These are phyloP conservation scores for Hypanus sabinus DNA, from an alignment of 2,113 vertebrate species.

Conservation along the genomic window DNA sequence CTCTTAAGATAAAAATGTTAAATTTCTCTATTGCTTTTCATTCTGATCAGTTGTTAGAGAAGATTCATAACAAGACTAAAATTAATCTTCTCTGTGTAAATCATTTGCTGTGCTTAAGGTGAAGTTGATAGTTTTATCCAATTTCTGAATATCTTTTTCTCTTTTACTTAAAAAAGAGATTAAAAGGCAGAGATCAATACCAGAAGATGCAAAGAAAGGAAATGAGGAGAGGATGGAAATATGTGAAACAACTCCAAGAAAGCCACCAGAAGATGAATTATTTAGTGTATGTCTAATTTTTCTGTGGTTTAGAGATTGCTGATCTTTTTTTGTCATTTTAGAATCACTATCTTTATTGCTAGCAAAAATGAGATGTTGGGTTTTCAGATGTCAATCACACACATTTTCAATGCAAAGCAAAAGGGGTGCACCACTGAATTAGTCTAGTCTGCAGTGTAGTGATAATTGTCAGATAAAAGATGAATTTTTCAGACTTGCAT, in stretches of 20 bases:
- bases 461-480: constrained; percentile 86
- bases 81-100: constrained; percentile 1
- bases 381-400: constrained; percentile 75
- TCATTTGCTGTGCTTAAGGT: constrained; percentile 28
- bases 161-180: constrained; percentile 68
- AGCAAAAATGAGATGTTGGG: constrained; percentile 78
- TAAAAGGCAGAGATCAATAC: constrained; percentile 88
- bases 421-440: constrained; percentile 71
- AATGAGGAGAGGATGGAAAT: constrained; percentile 74
- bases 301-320: constrained; percentile 76
- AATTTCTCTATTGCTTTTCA: constrained; percentile 48
- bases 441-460: constrained; percentile 75
- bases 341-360: constrained; percentile 75
- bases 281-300: constrained; percentile 76
- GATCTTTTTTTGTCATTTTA: constrained; percentile 71
- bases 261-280: constrained; percentile 94
- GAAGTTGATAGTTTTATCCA: constrained; percentile 5
- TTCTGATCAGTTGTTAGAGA: neutral
- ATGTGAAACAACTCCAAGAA: constrained; percentile 70
- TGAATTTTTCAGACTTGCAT: constrained; percentile 74
- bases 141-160: constrained; percentile 42
- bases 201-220: constrained; percentile 82
- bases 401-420: constrained; percentile 72
- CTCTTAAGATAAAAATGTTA: constrained; percentile 42
- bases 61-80: constrained; percentile 1